Conservation (phyloP, 2,888 invertebrate species). For the Camptogramma bilineatum region DNA sequence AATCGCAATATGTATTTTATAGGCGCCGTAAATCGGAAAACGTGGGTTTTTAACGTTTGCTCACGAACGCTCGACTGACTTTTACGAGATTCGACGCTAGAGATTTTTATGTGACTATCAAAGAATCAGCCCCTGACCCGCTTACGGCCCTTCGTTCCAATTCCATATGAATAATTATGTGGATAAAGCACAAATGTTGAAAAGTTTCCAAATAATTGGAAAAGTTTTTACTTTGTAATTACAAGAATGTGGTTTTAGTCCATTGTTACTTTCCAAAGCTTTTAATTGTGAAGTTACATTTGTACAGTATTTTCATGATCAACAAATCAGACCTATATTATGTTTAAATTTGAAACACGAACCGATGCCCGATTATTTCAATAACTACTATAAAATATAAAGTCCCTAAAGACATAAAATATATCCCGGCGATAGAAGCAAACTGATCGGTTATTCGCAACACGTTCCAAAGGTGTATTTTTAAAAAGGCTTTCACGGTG, state of each 20-base stretch:
- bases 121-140: conserved; percentile 62
- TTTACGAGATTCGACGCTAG: conserved; percentile 74
- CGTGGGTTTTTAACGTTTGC: conserved; percentile 82
- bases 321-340: background rate
- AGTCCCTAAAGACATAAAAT: conserved; percentile 29
- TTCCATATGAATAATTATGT: conserved; percentile 67
- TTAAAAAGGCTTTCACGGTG: conserved; percentile 80
- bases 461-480: conserved; percentile 83
- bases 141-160: conserved; percentile 59
- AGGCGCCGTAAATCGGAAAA: conserved; percentile 79
- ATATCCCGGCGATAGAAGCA: conserved; percentile 37
- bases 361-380: conserved; percentile 11
- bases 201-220: conserved; percentile 27
- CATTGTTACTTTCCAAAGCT: conserved; percentile 2
- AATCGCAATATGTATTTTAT: conserved; percentile 85
- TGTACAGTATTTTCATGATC: background rate
- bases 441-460: conserved; percentile 71
- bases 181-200: conserved; percentile 33
- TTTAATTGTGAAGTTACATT: background rate
- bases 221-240: conserved; percentile 33
- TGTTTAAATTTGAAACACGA: conserved; percentile 6
- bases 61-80: conserved; percentile 74
- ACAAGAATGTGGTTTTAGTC: conserved; percentile 13
- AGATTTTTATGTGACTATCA: conserved; percentile 71
- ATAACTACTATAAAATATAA: conserved; percentile 25